These are phyloP conservation scores for Enteromius paludinosus DNA, from an alignment of 2,797 vertebrate genomes.

Conservation along the genomic window DNA sequence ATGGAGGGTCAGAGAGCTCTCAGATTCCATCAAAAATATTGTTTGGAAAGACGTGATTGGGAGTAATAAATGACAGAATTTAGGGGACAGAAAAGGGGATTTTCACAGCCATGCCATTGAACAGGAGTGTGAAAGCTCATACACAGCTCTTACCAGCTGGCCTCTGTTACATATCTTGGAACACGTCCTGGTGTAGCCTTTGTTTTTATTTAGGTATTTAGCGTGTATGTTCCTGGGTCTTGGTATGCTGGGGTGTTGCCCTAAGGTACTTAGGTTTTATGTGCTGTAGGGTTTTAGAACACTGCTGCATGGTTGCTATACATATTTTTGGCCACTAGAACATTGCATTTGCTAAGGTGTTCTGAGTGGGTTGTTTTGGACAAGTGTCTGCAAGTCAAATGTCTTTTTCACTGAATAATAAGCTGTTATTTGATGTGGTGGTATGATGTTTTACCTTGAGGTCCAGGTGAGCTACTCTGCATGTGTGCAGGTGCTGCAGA, in stretches of 20 bases:
- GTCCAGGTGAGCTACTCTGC: conserved; percentile 93
- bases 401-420: not conserved
- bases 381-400: not conserved
- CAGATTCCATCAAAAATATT: too few species aligned
- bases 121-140: too few species aligned
- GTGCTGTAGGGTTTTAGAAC: not conserved
- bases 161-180: too few species aligned
- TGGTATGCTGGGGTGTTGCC: not conserved
- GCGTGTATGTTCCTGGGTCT: not conserved
- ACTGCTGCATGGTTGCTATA: not conserved
- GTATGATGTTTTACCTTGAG: conserved; percentile 84
- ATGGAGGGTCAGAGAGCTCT: too few species aligned
- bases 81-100: too few species aligned
- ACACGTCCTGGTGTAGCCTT: too few species aligned
- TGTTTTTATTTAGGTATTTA: too few species aligned
- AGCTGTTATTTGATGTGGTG: not conserved
- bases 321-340: not conserved
- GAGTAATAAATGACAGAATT: too few species aligned
- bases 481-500: conserved; percentile 94
- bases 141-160: too few species aligned
- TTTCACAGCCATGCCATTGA: too few species aligned
- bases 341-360: not conserved
- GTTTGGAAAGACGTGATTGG: too few species aligned
- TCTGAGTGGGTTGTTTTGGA: not conserved
- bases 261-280: not conserved